phyloP scores from a whole-genome alignment of 2,113 vertebrate species.

The Microcebus murinus region DNA sequence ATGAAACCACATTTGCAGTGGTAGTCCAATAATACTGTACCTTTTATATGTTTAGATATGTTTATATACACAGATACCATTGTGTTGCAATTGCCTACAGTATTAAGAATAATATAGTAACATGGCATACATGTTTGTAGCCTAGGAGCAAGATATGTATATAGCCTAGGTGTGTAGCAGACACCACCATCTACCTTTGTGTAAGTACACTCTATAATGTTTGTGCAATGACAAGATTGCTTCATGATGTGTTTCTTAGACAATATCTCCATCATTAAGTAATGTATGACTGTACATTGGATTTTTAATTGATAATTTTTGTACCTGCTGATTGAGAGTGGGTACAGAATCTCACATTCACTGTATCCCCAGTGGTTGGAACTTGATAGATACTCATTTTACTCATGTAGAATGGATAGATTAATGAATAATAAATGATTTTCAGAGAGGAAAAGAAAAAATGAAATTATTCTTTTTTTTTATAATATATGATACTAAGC shows the following conservation, averaged over 20 bases:
- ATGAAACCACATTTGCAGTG: neutral
- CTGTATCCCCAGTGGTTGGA: neutral
- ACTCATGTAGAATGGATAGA: neutral
- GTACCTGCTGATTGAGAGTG: neutral
- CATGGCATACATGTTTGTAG: neutral
- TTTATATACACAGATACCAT: neutral
- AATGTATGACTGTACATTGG: neutral
- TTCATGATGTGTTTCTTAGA: neutral
- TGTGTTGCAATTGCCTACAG: neutral
- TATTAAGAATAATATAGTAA: neutral
- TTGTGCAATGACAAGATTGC: neutral
- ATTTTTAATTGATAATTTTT: neutral
- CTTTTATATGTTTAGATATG: neutral
- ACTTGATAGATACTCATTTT: neutral
- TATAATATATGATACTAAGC: neutral
- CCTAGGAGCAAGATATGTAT: neutral
- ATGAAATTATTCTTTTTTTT: neutral
- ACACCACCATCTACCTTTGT: neutral
- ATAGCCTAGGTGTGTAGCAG: neutral
- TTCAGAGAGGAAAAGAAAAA: neutral
- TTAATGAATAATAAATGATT: neutral
- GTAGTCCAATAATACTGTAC: neutral
- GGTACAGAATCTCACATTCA: neutral
- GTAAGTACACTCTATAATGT: neutral
- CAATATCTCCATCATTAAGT: neutral